Conservation (phyloP, 2,888 invertebrate genomes). For the Nycteola revayana region DNA sequence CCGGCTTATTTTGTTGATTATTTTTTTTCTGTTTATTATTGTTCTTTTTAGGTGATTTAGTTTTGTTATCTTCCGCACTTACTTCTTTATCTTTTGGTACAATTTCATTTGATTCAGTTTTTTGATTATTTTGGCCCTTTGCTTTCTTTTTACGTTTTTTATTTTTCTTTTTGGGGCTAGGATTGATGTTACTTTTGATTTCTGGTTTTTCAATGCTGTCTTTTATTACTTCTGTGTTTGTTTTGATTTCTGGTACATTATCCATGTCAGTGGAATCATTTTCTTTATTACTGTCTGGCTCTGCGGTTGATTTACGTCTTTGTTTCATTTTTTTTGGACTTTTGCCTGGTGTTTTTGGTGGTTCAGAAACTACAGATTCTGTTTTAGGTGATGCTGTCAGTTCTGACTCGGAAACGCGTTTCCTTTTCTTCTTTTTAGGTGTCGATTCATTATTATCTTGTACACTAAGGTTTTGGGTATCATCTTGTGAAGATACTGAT, state of each 20-base stretch:
- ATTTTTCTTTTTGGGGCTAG: constrained; percentile 31
- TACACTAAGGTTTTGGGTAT: constrained; percentile 15
- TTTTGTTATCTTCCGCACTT: constrained; percentile 6
- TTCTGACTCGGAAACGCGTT: constrained; percentile 23
- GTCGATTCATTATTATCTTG: constrained; percentile 38
- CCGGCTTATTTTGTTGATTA: constrained; percentile 11
- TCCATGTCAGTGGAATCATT: constrained; percentile 7
- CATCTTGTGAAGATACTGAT: constrained; percentile 14
- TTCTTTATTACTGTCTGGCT: constrained; percentile 8
- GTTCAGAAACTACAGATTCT: too few relatives aligned
- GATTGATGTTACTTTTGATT: not conserved
- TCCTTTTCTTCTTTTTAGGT: constrained; percentile 52
- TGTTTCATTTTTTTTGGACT: constrained; percentile 30
- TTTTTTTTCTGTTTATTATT: constrained; percentile 23
- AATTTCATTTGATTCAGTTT: not conserved
- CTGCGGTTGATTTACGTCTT: constrained; percentile 22
- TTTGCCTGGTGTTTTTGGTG: constrained; percentile 8
- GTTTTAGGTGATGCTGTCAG: not conserved
- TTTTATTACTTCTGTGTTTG: constrained; percentile 6
- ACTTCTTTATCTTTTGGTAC: not conserved
- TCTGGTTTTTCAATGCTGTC: constrained; percentile 3
- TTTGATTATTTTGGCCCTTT: constrained; percentile 8
- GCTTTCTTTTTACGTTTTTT: constrained; percentile 24
- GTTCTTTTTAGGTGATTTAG: constrained; percentile 22
- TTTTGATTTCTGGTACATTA: too few relatives aligned